phyloP scores from a whole-genome alignment of 1,140 invertebrate species.

The Pogonomyrmex californicus region DNA sequence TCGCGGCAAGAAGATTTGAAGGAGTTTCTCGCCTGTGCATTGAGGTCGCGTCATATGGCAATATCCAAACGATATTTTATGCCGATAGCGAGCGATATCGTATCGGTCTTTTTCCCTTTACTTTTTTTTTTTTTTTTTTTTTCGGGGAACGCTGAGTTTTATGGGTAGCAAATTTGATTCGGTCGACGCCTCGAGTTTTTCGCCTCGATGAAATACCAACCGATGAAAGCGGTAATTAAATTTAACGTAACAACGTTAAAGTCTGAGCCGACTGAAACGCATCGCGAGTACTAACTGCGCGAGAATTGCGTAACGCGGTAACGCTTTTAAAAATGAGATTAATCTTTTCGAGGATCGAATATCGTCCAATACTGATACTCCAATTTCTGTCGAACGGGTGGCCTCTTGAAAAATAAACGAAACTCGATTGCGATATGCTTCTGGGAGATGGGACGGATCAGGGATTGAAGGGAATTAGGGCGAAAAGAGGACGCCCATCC shows the following conservation, averaged over 20 bases:
- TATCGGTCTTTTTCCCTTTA: neutral
- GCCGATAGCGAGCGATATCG: neutral
- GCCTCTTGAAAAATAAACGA: slow-evolving; percentile 81
- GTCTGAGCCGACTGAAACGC: neutral
- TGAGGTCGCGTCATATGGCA: slow-evolving; percentile 20
- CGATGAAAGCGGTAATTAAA: slow-evolving; percentile 41
- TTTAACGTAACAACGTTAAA: slow-evolving; percentile 43
- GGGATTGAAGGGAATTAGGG: slow-evolving; percentile 80
- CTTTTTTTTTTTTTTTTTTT: neutral
- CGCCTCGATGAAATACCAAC: slow-evolving; percentile 22
- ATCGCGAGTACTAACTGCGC: neutral
- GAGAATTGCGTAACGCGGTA: slow-evolving; percentile 27
- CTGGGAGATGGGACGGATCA: slow-evolving; percentile 53
- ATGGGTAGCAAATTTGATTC: slow-evolving; percentile 23
- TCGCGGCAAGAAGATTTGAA: neutral
- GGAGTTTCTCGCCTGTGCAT: slow-evolving; percentile 13
- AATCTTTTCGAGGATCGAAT: slow-evolving; percentile 56
- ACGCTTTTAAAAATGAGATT: slow-evolving; percentile 53
- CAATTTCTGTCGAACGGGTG: slow-evolving; percentile 68
- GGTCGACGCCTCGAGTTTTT: slow-evolving; percentile 39
- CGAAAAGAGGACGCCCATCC: slow-evolving; percentile 72
- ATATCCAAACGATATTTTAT: slow-evolving; percentile 41
- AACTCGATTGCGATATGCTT: slow-evolving; percentile 74
- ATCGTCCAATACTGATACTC: slow-evolving; percentile 49
- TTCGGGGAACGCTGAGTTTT: neutral